Evolutionary conservation across 1,140 invertebrate species (phyloP), one percentile per base, ranked within the genome.

Genomic region (Stegodyphus dumicola): DNA sequence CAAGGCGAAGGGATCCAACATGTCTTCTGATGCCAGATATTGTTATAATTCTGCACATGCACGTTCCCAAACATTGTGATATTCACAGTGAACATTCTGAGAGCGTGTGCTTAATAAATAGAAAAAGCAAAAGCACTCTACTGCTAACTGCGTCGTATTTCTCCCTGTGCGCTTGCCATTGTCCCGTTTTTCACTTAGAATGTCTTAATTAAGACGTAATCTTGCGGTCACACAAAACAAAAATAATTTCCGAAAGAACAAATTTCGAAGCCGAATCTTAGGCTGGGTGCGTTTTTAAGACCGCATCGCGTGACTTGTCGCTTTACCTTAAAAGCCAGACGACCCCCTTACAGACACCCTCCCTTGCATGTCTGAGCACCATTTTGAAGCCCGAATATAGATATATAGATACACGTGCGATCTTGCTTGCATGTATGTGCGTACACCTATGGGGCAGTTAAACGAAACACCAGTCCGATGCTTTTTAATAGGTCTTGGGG

Each of bases 181-280:
- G 33, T 33, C 33, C 33, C 33, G 33, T 33, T 33, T 6, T 5
- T 33, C 67, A 70, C 10, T 33, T 33, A 70, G 33, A 33, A 49
- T 6, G n/a, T n/a, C 48, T 77, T 77, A 77, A 77, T 77, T 77
- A 77, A 77, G 76, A 77, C 64, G 76, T 77, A 77, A 77, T 60
- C 51, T 64, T 33, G 33, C 49, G 60, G 51, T 53, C 64, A 76
- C 56, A 69, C 56, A 48, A 17, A n/a, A 76, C 33, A 76, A 53
- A 76, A 76, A 76, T 13, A 65, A 65, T 15, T 60, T 48, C 67
- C n/a, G 10, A 48, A 18, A 69, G 48, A 69, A 69, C 10, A 17
- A 51, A 64, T 49, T 17, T 17, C 49, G 67, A 52, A 77, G 67
- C 53, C 60, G 33, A 64, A 65, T 66, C 65, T 66, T 66, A 52